Percentiles rank a stretch among this genome's conserved stretches.
These are phyloP conservation scores for Pardalotus punctatus DNA, from an alignment of 2,113 vertebrate genomes.

Conservation along the genomic window DNA sequence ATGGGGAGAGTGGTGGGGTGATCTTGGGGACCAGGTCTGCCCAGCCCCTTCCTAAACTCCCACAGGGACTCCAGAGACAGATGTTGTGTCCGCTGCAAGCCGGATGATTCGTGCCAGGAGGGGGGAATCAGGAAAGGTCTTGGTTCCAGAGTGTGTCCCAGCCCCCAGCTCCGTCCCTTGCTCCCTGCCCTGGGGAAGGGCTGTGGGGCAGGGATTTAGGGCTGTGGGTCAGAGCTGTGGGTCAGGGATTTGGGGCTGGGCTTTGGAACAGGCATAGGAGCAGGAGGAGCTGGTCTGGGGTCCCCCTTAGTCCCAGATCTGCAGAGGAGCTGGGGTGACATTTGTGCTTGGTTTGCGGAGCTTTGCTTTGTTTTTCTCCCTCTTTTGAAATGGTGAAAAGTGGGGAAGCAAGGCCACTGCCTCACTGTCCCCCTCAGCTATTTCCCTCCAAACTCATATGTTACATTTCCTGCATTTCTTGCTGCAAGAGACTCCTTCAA, in stretches of 20 bases:
- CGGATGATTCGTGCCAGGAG: not conserved
- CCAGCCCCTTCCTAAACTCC: not conserved
- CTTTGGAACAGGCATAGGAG: too few relatives aligned
- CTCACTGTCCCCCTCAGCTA: not conserved
- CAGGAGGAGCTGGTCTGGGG: accelerated
- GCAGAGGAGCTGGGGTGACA: not conserved
- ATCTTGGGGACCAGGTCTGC: accelerated
- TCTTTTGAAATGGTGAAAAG: not conserved
- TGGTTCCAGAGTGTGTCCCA: accelerated
- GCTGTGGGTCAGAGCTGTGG: not conserved
- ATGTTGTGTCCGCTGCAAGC: not conserved
- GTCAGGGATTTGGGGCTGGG: not conserved
- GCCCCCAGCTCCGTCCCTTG: too few relatives aligned
- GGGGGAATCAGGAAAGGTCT: too few relatives aligned
- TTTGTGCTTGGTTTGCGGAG: not conserved
- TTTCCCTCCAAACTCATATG: not conserved
- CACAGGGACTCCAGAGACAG: too few relatives aligned
- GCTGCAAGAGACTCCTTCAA: not conserved
- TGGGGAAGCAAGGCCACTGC: accelerated
- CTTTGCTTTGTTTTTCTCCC: not conserved
- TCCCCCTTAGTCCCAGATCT: accelerated
- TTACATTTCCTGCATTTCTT: not conserved
- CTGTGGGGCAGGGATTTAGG: not conserved
- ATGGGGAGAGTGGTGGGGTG: not conserved
- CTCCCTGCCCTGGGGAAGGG: not conserved